Evolutionary conservation across 92 coral and sea anemone species (phyloP), one percentile per base, ranked within the genome.

Genomic region (Heliopora coerulea): DNA sequence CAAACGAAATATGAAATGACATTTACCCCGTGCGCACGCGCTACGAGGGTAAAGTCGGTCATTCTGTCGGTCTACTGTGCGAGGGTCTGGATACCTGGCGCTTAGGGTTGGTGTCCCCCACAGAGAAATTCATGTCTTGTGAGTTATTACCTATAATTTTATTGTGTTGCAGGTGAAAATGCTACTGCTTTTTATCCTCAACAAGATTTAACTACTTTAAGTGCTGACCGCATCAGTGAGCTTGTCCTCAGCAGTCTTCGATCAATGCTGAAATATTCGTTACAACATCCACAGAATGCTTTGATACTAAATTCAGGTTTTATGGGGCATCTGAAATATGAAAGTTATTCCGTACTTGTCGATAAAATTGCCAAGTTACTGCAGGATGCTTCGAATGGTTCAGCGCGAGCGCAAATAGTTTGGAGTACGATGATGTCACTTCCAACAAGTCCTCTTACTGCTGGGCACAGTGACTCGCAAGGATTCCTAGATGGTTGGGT

Each of bases 131-230:
- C n/a, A n/a, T n/a, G n/a, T n/a, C n/a, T n/a, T n/a, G n/a, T n/a
- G n/a, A n/a, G n/a, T n/a, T n/a, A n/a, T n/a, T n/a, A n/a, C n/a
- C n/a, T n/a, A n/a, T n/a, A n/a, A n/a, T n/a, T n/a, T n/a, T n/a
- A n/a, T n/a, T n/a, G n/a, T n/a, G 20, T 59, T 59, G 21, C 29
- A 69, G 76, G 76, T 49, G 76, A 69, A 49, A 50, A 69, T 27
- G 61, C 62, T 8, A 54, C 35, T 20, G 14, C 56, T 1, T 54
- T 69, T 28, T 69, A 49, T 18, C 61, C 46, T 5, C 28, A 30
- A 20, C 25, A 69, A 69, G 62, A 69, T 37, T 34, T 49, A 10
- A 49, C 41, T 4, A 30, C 25, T 29, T 52, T 50, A 37, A 69
- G 62, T 40, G 56, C 33, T 18, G 62, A 35, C 21, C 41, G 24